Percentiles rank a stretch among this genome's conserved stretches.
Conservation (phyloP, 2,113 vertebrate species). For the Halichoerus grypus region DNA sequence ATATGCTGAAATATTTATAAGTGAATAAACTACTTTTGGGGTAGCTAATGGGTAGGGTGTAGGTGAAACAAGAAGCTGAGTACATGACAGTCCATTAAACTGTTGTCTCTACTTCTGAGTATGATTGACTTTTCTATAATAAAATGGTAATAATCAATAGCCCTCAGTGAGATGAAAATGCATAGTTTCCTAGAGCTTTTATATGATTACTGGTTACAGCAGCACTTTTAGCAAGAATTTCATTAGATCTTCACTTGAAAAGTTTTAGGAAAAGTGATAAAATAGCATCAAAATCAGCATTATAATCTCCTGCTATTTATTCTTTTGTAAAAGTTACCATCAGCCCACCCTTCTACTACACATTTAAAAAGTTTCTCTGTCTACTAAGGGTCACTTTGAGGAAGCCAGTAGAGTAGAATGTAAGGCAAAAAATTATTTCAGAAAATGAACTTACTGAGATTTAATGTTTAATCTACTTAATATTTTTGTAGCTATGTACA, state of each 20-base stretch:
- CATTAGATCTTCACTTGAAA: not conserved
- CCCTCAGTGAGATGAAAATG: not conserved
- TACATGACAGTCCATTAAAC: not conserved
- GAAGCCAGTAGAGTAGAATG: not conserved
- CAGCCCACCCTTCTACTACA: not conserved
- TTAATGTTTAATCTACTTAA: not conserved
- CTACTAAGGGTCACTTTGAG: not conserved
- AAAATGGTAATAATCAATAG: not conserved
- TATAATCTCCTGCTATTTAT: not conserved
- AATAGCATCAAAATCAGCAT: not conserved
- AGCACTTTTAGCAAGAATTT: not conserved
- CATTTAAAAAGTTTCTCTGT: not conserved
- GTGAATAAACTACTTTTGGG: not conserved
- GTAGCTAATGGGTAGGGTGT: not conserved
- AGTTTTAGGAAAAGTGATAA: not conserved
- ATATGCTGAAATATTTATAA: not conserved
- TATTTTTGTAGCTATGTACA: not conserved
- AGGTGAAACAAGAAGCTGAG: not conserved
- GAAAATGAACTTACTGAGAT: not conserved
- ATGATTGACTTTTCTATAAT: not conserved
- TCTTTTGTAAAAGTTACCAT: not conserved
- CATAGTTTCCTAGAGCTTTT: not conserved
- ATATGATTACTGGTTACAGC: not conserved
- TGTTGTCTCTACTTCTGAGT: not conserved
- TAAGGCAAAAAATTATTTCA: not conserved